Conservation (phyloP, 1,140 invertebrate genomes). For the Battus philenor region DNA sequence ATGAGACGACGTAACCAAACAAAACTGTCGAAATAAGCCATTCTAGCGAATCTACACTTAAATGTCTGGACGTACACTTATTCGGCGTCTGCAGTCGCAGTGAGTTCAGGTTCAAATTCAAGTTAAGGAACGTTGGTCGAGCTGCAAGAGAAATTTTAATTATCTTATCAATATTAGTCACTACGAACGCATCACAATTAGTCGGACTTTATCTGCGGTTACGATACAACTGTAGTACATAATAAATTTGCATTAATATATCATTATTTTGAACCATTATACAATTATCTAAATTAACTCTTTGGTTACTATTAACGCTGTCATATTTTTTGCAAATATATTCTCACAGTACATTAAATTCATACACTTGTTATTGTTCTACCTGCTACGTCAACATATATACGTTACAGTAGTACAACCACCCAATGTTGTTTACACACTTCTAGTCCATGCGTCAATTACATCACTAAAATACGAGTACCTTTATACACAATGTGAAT, state of each 20-base stretch:
- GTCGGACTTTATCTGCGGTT: too few relatives aligned
- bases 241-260: too few relatives aligned
- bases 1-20: conserved; percentile 36
- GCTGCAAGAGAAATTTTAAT: conserved; percentile 85
- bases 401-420: conserved; percentile 9
- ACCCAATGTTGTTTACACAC: conserved; percentile 10
- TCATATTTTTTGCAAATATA: too few relatives aligned
- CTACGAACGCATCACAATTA: not conserved
- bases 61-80: conserved; percentile 81
- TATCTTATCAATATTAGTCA: conserved; percentile 10
- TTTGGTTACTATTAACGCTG: too few relatives aligned
- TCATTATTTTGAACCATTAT: too few relatives aligned
- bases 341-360: too few relatives aligned
- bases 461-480: conserved; percentile 31
- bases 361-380: not conserved
- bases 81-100: conserved; percentile 90
- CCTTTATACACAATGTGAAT: conserved; percentile 19
- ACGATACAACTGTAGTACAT: too few relatives aligned
- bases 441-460: conserved; percentile 50
- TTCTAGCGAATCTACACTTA: conserved; percentile 17
- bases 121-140: conserved; percentile 96
- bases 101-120: conserved; percentile 94
- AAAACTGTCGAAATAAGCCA: conserved; percentile 47
- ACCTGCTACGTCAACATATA: not conserved
- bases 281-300: too few relatives aligned